These are phyloP conservation scores for Meloidogyne floridensis DNA, from an alignment of 1,140 invertebrate species.

Conservation along the genomic window DNA sequence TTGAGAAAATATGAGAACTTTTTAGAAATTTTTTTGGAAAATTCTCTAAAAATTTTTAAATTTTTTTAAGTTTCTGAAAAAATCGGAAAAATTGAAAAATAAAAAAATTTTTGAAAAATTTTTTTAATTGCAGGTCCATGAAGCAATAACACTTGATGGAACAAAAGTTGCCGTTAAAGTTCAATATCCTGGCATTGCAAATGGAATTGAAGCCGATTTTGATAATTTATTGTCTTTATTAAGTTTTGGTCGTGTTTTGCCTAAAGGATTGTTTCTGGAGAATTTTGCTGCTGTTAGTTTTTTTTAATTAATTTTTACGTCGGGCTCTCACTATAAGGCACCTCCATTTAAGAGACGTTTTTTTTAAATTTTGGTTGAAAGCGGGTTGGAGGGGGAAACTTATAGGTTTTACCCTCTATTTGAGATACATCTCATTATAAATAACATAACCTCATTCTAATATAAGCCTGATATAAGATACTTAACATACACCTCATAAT, in stretches of 20 bases:
- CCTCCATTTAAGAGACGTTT: too few species aligned
- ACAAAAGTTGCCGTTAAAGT: slow-evolving; percentile 62
- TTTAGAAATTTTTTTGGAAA: not conserved
- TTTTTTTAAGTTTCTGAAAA: slow-evolving; percentile 59
- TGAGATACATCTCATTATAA: too few species aligned
- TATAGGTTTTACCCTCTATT: too few species aligned
- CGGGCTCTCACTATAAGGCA: too few species aligned
- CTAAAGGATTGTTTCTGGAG: slow-evolving; percentile 90
- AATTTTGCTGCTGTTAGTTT: slow-evolving; percentile 74
- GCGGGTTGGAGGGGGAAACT: too few species aligned
- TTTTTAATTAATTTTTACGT: too few species aligned
- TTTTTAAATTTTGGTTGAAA: too few species aligned
- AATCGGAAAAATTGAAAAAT: too few species aligned
- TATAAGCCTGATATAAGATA: too few species aligned
- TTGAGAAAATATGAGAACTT: not conserved
- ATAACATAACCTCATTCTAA: too few species aligned
- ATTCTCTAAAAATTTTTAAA: slow-evolving; percentile 1
- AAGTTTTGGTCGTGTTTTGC: slow-evolving; percentile 84
- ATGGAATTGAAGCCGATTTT: slow-evolving; percentile 96
- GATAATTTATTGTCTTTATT: slow-evolving; percentile 90
- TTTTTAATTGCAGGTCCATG: slow-evolving; percentile 58
- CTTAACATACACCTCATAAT: too few species aligned
- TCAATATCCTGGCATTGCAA: slow-evolving; percentile 91
- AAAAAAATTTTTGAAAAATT: not conserved
- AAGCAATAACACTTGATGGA: slow-evolving; percentile 56